Evolutionary conservation across 2,797 vertebrate species (phyloP).

Genomic region (Gallinago solitaria): DNA sequence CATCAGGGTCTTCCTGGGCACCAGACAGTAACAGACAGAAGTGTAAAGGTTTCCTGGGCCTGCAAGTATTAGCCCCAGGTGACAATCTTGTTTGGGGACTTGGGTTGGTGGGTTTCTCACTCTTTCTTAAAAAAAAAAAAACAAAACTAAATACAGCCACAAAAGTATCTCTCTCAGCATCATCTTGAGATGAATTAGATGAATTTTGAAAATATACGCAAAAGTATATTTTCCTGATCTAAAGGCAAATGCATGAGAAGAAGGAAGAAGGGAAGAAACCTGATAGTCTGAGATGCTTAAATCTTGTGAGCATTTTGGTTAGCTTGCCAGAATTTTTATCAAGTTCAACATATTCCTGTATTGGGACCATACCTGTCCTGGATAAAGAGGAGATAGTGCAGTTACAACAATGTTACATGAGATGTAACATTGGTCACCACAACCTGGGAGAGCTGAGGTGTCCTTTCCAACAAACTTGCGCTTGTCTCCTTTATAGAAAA

Average conservation of each 20-base stretch:
- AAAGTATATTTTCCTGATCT: neutral
- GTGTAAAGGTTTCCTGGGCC: neutral
- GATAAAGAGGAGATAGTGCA: fast-evolving
- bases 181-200: neutral
- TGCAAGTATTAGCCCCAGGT: neutral
- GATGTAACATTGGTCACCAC: neutral
- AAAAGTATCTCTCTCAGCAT: neutral
- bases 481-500: neutral
- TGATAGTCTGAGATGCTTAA: neutral
- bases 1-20: neutral
- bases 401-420: neutral
- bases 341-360: neutral
- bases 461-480: neutral
- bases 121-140: neutral
- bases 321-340: neutral
- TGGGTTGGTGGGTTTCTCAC: neutral
- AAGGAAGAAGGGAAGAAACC: neutral
- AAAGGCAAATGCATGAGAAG: neutral
- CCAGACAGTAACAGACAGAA: neutral
- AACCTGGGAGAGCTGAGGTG: neutral
- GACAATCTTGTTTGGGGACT: neutral
- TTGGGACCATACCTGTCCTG: neutral
- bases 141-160: neutral
- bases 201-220: neutral
- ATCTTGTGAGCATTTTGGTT: neutral